Conservation (phyloP, 2,888 invertebrate genomes). For the Thecophora atra region DNA sequence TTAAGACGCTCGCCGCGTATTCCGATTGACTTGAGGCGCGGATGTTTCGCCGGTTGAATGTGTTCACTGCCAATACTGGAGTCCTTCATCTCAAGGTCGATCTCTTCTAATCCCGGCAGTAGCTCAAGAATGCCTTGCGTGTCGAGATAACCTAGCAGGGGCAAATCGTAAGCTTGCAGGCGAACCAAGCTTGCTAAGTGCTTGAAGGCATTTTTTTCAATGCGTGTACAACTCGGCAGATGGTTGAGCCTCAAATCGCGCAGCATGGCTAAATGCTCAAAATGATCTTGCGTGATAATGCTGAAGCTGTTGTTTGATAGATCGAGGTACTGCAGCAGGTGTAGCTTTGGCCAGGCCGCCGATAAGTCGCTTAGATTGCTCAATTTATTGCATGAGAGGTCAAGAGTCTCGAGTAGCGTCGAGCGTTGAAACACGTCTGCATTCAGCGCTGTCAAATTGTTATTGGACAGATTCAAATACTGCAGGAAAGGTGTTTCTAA, state of each 20-base stretch:
- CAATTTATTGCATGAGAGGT: constrained; percentile 79
- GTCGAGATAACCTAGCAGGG: constrained; percentile 84
- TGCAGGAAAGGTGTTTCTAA: constrained; percentile 88
- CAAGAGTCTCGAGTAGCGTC: constrained; percentile 80
- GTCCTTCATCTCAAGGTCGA: constrained; percentile 89
- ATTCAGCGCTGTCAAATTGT: constrained; percentile 74
- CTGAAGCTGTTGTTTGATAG: constrained; percentile 86
- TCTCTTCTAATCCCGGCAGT: constrained; percentile 76
- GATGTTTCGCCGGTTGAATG: constrained; percentile 80
- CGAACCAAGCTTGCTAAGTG: constrained; percentile 75
- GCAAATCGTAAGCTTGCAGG: constrained; percentile 79
- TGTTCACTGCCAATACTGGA: constrained; percentile 83
- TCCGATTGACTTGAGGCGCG: constrained; percentile 78
- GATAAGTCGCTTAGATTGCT: constrained; percentile 72
- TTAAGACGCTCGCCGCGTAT: constrained; percentile 79
- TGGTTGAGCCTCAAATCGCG: constrained; percentile 74
- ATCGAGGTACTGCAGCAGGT: constrained; percentile 78
- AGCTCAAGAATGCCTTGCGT: constrained; percentile 84
- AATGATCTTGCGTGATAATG: constrained; percentile 79
- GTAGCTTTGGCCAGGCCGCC: constrained; percentile 75
- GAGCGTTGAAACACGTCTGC: constrained; percentile 79
- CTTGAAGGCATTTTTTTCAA: constrained; percentile 85
- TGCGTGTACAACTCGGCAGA: constrained; percentile 75
- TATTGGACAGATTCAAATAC: constrained; percentile 80
- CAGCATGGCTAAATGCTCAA: constrained; percentile 76